Conservation (phyloP, 2,888 invertebrate species). For the Sericinus montela region DNA sequence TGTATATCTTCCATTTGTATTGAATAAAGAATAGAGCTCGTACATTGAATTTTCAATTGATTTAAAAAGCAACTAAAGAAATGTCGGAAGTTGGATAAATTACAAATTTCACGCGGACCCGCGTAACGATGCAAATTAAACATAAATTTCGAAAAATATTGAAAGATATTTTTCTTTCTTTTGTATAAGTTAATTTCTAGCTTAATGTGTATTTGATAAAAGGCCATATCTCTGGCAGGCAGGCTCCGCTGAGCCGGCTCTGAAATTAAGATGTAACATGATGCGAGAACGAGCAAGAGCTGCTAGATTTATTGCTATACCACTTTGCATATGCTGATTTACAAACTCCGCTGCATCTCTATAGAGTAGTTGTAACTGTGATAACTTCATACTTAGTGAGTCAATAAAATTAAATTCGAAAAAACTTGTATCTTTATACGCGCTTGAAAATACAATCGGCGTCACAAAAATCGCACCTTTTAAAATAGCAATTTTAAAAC, state of each 20-base stretch:
- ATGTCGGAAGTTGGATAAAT: too few relatives aligned
- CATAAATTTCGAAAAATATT: too few relatives aligned
- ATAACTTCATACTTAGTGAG: slow-evolving; percentile 35
- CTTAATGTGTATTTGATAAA: slow-evolving; percentile 78
- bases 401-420: slow-evolving; percentile 11
- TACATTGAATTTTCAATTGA: too few relatives aligned
- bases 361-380: slow-evolving; percentile 46
- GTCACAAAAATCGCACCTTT: too few relatives aligned
- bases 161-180: slow-evolving; percentile 33
- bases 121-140: too few relatives aligned
- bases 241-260: slow-evolving; percentile 75
- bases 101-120: background rate
- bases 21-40: too few relatives aligned
- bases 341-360: slow-evolving; percentile 64
- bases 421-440: too few relatives aligned
- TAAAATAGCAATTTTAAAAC: too few relatives aligned
- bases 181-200: slow-evolving; percentile 73
- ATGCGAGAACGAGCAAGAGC: slow-evolving; percentile 81
- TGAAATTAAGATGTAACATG: slow-evolving; percentile 81
- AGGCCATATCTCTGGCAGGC: slow-evolving; percentile 74
- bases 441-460: too few relatives aligned
- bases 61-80: too few relatives aligned
- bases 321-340: slow-evolving; percentile 81
- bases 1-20: too few relatives aligned
- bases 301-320: slow-evolving; percentile 79